Percentiles rank a stretch among this genome's conserved stretches.
Conservation (phyloP, 2,888 invertebrate genomes). For the Lissonota sp. region DNA sequence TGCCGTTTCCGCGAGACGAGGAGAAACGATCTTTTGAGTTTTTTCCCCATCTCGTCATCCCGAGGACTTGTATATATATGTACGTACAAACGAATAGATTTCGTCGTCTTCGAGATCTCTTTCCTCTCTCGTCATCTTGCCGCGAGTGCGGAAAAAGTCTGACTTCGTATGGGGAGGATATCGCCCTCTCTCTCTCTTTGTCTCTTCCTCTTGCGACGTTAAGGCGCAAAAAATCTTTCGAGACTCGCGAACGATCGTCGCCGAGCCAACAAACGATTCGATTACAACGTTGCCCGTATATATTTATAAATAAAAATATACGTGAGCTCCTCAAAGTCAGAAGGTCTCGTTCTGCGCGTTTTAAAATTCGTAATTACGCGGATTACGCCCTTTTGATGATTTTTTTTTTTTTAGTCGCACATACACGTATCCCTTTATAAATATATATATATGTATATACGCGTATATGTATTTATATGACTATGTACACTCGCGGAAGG, state of each 20-base stretch:
- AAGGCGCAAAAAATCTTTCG: conserved; percentile 32
- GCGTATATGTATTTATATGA: background rate
- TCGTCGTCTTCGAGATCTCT: conserved; percentile 28
- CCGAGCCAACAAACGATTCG: conserved; percentile 56
- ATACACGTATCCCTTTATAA: background rate
- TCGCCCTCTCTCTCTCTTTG: background rate
- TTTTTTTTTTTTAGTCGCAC: too few species aligned
- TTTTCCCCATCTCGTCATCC: conserved; percentile 23
- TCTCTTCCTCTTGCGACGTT: background rate
- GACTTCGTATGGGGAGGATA: conserved; percentile 33
- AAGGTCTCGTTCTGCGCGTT: background rate
- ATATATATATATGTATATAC: conserved; percentile 8
- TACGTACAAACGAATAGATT: conserved; percentile 12
- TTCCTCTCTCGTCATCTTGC: conserved; percentile 32
- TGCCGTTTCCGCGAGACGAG: conserved; percentile 23
- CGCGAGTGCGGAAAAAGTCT: conserved; percentile 42
- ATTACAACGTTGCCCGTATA: conserved; percentile 35
- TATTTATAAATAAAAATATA: conserved; percentile 19
- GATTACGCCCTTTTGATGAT: too few species aligned
- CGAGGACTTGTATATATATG: conserved; percentile 10
- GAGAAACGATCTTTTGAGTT: conserved; percentile 21
- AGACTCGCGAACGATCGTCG: conserved; percentile 31
- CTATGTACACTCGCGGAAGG: background rate
- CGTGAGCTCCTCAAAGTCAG: conserved; percentile 13
- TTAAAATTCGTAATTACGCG: too few species aligned